These are phyloP conservation scores for Notolepis coatsorum DNA, from an alignment of 2,797 vertebrate genomes.

Conservation along the genomic window DNA sequence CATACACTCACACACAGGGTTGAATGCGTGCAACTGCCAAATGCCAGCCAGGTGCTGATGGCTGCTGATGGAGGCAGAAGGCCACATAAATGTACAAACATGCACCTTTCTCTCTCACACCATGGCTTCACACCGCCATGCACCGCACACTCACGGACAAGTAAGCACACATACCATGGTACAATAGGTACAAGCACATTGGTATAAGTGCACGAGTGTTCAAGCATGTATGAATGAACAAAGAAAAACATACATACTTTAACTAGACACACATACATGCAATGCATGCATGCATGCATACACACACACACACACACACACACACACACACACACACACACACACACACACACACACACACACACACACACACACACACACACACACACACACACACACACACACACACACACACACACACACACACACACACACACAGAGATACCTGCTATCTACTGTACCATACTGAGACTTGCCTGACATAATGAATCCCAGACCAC, in stretches of 20 bases:
- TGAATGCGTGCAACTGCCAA: constrained; percentile 25
- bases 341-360: neutral
- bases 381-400: neutral
- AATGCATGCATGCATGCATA: neutral
- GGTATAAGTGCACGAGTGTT: constrained; percentile 11
- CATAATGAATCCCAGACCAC: no score
- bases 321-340: neutral
- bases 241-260: no score
- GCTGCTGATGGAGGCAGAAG: constrained; percentile 8
- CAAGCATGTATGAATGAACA: neutral
- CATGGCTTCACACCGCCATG: constrained; percentile 4
- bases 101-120: constrained; percentile 9
- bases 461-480: no score
- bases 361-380: neutral
- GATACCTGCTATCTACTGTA: neutral
- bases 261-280: neutral
- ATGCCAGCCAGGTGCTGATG: constrained; percentile 18
- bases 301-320: neutral
- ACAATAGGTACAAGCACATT: neutral
- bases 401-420: neutral
- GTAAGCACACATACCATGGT: neutral
- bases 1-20: constrained; percentile 1
- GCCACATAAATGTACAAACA: neutral
- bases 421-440: neutral
- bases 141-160: constrained; percentile 1